Conservation (phyloP, 2,797 vertebrate species). For the Urophycis tenuis region DNA sequence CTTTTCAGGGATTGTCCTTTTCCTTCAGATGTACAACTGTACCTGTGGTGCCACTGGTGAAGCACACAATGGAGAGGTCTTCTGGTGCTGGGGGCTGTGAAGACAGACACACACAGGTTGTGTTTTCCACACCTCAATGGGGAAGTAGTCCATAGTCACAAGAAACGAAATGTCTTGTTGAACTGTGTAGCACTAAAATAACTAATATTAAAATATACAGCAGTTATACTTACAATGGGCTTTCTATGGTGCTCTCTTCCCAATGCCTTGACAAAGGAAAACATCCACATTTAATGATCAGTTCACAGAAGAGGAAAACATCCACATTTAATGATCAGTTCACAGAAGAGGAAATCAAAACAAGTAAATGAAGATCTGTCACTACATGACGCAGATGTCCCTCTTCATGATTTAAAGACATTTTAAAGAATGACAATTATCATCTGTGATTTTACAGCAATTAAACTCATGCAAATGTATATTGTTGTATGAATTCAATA, state of each 20-base stretch:
- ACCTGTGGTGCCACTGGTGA: constrained; percentile 81
- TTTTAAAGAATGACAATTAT: not conserved
- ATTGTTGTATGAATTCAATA: too few relatives aligned
- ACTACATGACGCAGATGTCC: not conserved
- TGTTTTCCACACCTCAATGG: not conserved
- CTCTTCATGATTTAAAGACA: not conserved
- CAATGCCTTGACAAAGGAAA: constrained; percentile 55
- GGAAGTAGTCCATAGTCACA: not conserved
- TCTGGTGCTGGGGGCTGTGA: constrained; percentile 69
- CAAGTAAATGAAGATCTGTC: not conserved
- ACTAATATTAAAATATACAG: not conserved
- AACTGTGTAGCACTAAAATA: not conserved
- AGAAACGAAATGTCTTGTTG: not conserved
- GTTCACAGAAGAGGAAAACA: constrained; percentile 17
- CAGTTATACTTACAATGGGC: constrained; percentile 63
- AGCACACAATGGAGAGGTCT: constrained; percentile 76
- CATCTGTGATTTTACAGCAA: not conserved
- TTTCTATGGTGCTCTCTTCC: constrained; percentile 70
- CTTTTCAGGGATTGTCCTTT: not conserved
- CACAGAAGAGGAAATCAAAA: not conserved
- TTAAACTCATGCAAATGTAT: not conserved
- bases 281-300: not conserved
- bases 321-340: not conserved
- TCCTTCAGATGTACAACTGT: not conserved
- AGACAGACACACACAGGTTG: constrained; percentile 5